Evolutionary conservation across 2,888 invertebrate species (phyloP).

Genomic region (Temnothorax rugatulus): DNA sequence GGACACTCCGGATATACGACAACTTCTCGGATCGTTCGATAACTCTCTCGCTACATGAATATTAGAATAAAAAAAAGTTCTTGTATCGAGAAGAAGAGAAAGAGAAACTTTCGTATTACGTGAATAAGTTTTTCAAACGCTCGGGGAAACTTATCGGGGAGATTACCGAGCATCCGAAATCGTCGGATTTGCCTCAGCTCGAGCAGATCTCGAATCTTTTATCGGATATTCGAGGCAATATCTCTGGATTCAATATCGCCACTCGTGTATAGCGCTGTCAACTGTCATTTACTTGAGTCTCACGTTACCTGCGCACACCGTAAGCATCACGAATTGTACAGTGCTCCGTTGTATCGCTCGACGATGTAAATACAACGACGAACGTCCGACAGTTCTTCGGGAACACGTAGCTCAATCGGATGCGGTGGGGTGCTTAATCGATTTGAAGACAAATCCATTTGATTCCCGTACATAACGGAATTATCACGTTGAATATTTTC

Average conservation of each 20-base stretch:
- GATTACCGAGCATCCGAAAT: background rate
- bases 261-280: background rate
- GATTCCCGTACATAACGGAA: background rate
- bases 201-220: background rate
- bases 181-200: background rate
- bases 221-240: background rate
- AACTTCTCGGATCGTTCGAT: background rate
- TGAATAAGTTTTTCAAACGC: background rate
- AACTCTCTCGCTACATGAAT: background rate
- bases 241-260: constrained; percentile 9
- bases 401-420: constrained; percentile 42
- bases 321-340: constrained; percentile 35
- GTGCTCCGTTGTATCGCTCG: constrained; percentile 42
- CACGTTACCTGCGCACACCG: constrained; percentile 27
- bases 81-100: background rate
- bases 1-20: background rate
- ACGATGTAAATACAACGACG: constrained; percentile 53
- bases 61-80: background rate
- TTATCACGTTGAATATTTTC: background rate
- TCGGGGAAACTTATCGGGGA: background rate
- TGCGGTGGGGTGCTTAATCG: constrained; percentile 31
- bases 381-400: constrained; percentile 48
- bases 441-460: background rate
- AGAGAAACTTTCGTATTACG: background rate
- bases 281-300: constrained; percentile 5